These are phyloP conservation scores for Dilophus febrilis DNA, from an alignment of 2,888 invertebrate genomes.

Conservation along the genomic window DNA sequence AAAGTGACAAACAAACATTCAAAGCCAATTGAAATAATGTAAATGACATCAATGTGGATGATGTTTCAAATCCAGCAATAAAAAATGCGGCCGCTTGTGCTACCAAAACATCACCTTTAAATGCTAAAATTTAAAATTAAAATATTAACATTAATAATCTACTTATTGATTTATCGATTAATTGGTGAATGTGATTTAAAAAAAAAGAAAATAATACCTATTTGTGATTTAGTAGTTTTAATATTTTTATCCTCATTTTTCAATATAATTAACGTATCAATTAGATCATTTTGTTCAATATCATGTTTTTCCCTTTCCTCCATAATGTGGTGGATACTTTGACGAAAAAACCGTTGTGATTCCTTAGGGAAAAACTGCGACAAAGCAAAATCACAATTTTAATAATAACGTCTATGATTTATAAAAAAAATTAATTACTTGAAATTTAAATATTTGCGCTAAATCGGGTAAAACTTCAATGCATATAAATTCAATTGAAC, in stretches of 20 bases:
- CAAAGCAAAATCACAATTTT: too few species aligned
- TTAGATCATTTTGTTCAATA: conserved; percentile 26
- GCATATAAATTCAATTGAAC: conserved; percentile 19
- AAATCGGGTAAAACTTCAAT: conserved; percentile 23
- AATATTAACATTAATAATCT: too few species aligned
- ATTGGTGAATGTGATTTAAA: too few species aligned
- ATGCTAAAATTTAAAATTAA: too few species aligned
- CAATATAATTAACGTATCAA: conserved; percentile 32
- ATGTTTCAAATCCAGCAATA: conserved; percentile 26
- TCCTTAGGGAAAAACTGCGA: not conserved
- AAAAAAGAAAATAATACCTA: too few species aligned
- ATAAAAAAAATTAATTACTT: conserved; percentile 9
- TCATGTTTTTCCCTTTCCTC: conserved; percentile 25
- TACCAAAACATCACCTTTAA: conserved; percentile 19
- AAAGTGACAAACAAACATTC: conserved; percentile 3
- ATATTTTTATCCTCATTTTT: conserved; percentile 14
- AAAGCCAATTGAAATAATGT: conserved; percentile 29
- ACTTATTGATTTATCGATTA: too few species aligned
- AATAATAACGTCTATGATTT: too few species aligned
- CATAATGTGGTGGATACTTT: conserved; percentile 29
- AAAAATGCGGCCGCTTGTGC: conserved; percentile 26
- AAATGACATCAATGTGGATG: conserved; percentile 30
- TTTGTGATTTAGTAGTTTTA: not conserved
- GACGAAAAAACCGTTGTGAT: conserved; percentile 21
- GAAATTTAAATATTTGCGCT: conserved; percentile 16